Conservation (phyloP, 2,113 vertebrate species). For the pig (Sus scrofa) region T2T-Sscrofa CM000816.6:79979001-79979500, state of each 20-base stretch:
- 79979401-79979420: not conserved
- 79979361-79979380: too few relatives aligned
- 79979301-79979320: not conserved
- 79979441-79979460: not conserved
- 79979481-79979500: not conserved
- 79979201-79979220: not conserved
- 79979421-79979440: slow-evolving; percentile 2
- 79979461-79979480: slow-evolving; percentile 40
- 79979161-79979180: not conserved
- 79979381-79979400: not conserved
- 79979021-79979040: not conserved
- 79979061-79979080: not conserved
- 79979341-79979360: not conserved
- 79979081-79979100: not conserved
- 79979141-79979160: too few relatives aligned
- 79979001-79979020: not conserved
- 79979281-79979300: not conserved
- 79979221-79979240: not conserved
- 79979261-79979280: not conserved
- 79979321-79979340: not conserved
- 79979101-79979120: not conserved
- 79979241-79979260: not conserved
- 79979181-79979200: not conserved
- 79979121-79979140: not conserved
- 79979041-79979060: not conserved